Evolutionary conservation across 2,797 vertebrate genomes (phyloP), one percentile per base, ranked within the genome.

Genomic region (Carapus acus): DNA sequence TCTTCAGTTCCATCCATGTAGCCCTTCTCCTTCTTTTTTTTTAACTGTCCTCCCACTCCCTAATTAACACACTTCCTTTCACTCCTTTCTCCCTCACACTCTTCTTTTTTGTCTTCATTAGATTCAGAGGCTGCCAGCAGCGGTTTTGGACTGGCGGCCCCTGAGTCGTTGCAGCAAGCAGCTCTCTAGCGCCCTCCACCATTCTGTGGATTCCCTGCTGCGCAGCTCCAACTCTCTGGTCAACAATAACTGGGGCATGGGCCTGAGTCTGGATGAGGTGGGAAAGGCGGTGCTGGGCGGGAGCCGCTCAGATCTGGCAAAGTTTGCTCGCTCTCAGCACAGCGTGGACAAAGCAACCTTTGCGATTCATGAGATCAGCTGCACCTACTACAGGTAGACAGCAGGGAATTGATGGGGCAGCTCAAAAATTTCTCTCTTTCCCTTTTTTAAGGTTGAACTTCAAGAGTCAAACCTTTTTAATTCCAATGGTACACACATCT

Each of bases 341-440:
- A 86, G 72, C 20, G 75, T 86, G 67, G 88, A 89, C 77, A 90
- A 86, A 62, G 85, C 85, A 34, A 90, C 87, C 1, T 90, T 90
- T 59, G 86, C 84, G 52, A 73, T 83, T 13, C 87, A 89, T 65
- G 87, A 90, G 71, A 85, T 89, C 65, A 88, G 81, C 29, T 90
- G 88, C 66, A 85, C 78, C 6, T 85, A 82, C 66, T 90, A 89
- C 78, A 89, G 88, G 89, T 90, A 79, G 58, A 37, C 13, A 18
- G 3, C 3, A 33, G 11, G 14, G 5, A 11, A n/a, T 36, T 36
- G n/a, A n/a, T n/a, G n/a, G n/a, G n/a, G n/a, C n/a, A n/a, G n/a
- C n/a, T n/a, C n/a, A n/a, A n/a, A n/a, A n/a, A n/a, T n/a, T n/a
- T n/a, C n/a, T n/a, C n/a, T n/a, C n/a, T n/a, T n/a, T n/a, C n/a